Conservation (phyloP, 1,140 invertebrate genomes). For the Hyles vespertilio region DNA sequence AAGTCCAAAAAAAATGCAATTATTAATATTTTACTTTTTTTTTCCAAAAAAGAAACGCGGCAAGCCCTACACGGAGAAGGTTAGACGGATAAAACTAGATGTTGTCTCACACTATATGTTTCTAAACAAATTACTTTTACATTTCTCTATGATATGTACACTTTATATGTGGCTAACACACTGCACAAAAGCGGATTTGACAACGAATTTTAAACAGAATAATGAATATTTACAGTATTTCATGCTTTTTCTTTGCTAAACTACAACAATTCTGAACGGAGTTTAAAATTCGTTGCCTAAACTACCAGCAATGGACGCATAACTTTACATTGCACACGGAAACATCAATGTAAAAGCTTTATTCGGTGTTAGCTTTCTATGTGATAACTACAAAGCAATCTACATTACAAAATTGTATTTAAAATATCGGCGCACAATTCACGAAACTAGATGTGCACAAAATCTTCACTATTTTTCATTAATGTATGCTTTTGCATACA, state of each 20-base stretch:
- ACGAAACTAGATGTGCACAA: not conserved
- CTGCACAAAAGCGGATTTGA: no score
- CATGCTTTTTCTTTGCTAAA: no score
- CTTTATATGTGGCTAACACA: slow-evolving; percentile 60
- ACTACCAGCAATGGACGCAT: not conserved
- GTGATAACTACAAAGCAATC: slow-evolving; percentile 27
- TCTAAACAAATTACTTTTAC: slow-evolving; percentile 55
- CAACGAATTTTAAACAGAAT: no score
- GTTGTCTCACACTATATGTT: slow-evolving; percentile 56
- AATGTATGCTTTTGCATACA: not conserved
- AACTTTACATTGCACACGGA: slow-evolving; percentile 16
- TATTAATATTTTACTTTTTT: slow-evolving; percentile 46
- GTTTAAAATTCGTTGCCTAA: not conserved
- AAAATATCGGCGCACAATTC: not conserved
- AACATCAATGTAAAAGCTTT: slow-evolving; percentile 35
- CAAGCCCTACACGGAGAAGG: slow-evolving; percentile 69
- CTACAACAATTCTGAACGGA: not conserved
- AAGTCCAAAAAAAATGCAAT: no score
- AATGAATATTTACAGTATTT: no score
- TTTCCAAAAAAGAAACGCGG: slow-evolving; percentile 70
- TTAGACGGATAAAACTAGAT: slow-evolving; percentile 62
- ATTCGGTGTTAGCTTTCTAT: slow-evolving; percentile 26
- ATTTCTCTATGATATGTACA: slow-evolving; percentile 40
- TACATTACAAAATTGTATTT: not conserved
- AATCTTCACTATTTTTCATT: no score